A percentile compares a stretch with the other conserved stretches of the same genome.
Conservation (phyloP, 2,797 vertebrate species). For the Anguilla marmorata region DNA sequence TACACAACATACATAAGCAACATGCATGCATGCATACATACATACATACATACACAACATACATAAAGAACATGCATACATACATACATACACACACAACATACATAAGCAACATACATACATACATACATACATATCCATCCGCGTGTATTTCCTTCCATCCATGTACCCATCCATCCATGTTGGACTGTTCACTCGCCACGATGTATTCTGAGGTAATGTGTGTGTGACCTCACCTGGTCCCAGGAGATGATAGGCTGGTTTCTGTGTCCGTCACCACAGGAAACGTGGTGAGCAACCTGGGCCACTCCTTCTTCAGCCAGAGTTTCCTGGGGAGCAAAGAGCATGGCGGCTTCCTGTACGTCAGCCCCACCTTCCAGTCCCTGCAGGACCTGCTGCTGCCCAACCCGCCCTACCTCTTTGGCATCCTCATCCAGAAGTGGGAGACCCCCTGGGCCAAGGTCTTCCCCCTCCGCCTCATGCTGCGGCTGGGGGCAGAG, state of each 20-base stretch:
- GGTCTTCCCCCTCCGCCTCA: slow-evolving; percentile 95
- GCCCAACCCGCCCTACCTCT: slow-evolving; percentile 92
- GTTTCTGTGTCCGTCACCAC: slow-evolving; percentile 30
- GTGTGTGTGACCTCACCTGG: not conserved
- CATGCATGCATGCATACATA: no score
- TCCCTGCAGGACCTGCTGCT: slow-evolving; percentile 93
- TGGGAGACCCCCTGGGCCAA: slow-evolving; percentile 99
- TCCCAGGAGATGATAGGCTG: not conserved
- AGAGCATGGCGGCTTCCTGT: slow-evolving; percentile 96
- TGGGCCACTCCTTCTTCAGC: slow-evolving; percentile 97
- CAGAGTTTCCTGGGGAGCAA: slow-evolving; percentile 96
- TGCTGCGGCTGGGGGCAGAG: slow-evolving; percentile 95
- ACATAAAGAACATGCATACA: no score
- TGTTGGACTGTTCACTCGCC: not conserved
- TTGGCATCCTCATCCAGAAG: slow-evolving; percentile 96
- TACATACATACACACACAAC: no score
- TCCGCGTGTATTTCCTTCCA: not conserved
- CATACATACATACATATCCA: no score
- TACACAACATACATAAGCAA: no score
- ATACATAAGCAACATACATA: not conserved
- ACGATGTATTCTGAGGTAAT: no score
- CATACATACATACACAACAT: no score
- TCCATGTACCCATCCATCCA: not conserved
- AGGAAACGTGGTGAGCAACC: slow-evolving; percentile 91
- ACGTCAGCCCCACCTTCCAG: slow-evolving; percentile 91